A percentile compares a stretch with the other conserved stretches of the same genome.
These are phyloP conservation scores for Burhinus oedicnemus DNA, from an alignment of 2,113 vertebrate genomes.

Conservation along the genomic window DNA sequence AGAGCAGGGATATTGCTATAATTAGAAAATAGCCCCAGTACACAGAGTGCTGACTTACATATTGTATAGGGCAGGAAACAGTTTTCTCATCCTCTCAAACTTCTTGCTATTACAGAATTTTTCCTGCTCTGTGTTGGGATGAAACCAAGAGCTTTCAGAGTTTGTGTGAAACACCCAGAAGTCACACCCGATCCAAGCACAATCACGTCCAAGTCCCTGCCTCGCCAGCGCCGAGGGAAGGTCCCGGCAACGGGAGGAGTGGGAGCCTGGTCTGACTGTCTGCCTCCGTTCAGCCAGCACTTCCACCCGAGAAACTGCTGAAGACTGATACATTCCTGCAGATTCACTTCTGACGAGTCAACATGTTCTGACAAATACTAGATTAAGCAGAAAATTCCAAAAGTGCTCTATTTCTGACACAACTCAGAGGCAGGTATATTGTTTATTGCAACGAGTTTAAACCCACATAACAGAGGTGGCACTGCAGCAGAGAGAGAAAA, in stretches of 20 bases:
- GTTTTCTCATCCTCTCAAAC: neutral
- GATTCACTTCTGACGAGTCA: neutral
- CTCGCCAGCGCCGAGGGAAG: neutral
- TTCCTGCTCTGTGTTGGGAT: neutral
- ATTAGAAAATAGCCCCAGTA: neutral
- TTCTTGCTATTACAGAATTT: neutral
- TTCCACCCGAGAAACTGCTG: neutral
- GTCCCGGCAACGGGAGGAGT: neutral
- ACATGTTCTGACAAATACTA: conserved; percentile 26
- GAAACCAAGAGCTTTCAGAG: neutral
- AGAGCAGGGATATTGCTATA: neutral
- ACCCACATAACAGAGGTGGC: neutral
- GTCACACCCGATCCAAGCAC: neutral
- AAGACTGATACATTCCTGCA: neutral
- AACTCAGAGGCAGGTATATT: neutral
- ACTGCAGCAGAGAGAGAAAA: neutral
- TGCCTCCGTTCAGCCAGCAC: neutral
- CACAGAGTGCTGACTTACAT: neutral
- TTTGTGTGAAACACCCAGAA: neutral
- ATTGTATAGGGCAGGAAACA: neutral
- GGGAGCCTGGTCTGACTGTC: neutral
- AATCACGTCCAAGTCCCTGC: neutral
- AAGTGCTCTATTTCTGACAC: neutral
- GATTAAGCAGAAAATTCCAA: conserved; percentile 13
- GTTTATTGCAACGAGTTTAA: neutral